Evolutionary conservation across 2,113 vertebrate species (phyloP).

Genomic region (Sinosuthora webbiana): DNA sequence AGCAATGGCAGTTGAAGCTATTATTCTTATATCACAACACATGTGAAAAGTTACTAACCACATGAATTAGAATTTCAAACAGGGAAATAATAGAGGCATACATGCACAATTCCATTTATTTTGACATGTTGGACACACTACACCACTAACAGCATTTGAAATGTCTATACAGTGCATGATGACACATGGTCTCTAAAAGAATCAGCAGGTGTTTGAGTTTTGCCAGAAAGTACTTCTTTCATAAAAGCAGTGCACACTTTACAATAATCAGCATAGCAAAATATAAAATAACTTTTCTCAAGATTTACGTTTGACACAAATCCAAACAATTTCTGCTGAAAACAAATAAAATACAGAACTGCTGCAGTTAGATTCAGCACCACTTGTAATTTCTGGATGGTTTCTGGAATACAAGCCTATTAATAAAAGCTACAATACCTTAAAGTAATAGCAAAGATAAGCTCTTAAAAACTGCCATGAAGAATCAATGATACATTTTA

Average conservation of each 20-base stretch:
- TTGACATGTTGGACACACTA: not conserved
- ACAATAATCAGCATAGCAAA: not conserved
- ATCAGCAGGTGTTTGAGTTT: not conserved
- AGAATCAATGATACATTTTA: not conserved
- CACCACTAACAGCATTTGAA: not conserved
- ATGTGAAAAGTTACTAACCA: conserved; percentile 14
- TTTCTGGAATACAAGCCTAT: not conserved
- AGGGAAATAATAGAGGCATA: not conserved
- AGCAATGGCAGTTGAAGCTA: not conserved
- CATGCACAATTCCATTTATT: not conserved
- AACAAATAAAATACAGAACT: not conserved
- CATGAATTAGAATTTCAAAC: not conserved
- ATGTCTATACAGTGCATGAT: not conserved
- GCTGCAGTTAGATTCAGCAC: not conserved
- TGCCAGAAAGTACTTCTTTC: not conserved
- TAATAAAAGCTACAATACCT: not conserved
- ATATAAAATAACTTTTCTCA: not conserved
- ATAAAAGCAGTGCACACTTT: not conserved
- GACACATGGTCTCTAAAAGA: not conserved
- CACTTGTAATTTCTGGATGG: not conserved
- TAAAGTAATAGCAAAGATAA: not conserved
- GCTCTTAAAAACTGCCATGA: not conserved
- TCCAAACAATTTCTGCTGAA: not conserved
- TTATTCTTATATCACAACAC: not conserved
- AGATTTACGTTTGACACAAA: not conserved